phyloP scores from a whole-genome alignment of 2,888 invertebrate species.

The Drosophila birchii region DNA sequence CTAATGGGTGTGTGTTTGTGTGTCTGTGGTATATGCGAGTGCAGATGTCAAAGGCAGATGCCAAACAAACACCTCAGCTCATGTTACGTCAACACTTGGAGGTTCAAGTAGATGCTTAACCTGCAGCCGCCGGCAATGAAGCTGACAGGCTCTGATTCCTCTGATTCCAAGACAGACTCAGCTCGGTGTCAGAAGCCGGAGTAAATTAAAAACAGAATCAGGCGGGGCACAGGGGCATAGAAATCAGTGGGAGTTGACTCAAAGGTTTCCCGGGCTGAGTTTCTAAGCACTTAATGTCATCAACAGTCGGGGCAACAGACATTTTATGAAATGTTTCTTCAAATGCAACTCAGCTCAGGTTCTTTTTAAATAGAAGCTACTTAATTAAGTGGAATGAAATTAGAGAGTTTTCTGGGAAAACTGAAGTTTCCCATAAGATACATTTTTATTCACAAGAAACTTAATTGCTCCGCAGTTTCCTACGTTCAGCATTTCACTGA shows the following conservation, averaged over 20 bases:
- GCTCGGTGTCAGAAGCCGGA: slow-evolving; percentile 22
- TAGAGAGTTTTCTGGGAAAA: neutral
- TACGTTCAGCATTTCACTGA: neutral
- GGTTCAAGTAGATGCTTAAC: slow-evolving; percentile 83
- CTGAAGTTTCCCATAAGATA: neutral
- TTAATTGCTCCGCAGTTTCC: neutral
- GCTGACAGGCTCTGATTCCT: slow-evolving; percentile 41
- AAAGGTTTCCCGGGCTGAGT: slow-evolving; percentile 60
- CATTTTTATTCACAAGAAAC: neutral
- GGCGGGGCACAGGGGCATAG: slow-evolving; percentile 46
- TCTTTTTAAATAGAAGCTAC: neutral
- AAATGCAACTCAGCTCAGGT: slow-evolving; percentile 1
- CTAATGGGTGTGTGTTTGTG: slow-evolving; percentile 32
- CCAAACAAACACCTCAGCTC: slow-evolving; percentile 69
- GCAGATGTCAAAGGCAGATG: slow-evolving; percentile 73
- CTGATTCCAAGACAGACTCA: slow-evolving; percentile 30
- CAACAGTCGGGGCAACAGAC: slow-evolving; percentile 5
- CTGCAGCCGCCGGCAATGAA: slow-evolving; percentile 79
- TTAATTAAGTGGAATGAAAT: slow-evolving; percentile 12
- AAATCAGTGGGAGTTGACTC: slow-evolving; percentile 62
- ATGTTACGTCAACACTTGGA: slow-evolving; percentile 81
- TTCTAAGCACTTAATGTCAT: slow-evolving; percentile 56
- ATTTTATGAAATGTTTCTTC: slow-evolving; percentile 2
- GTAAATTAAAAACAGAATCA: slow-evolving; percentile 76
- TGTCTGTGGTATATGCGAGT: slow-evolving; percentile 49